Evolutionary conservation across 2,797 vertebrate species (phyloP).

Genomic region (Gobio occitaniae): DNA sequence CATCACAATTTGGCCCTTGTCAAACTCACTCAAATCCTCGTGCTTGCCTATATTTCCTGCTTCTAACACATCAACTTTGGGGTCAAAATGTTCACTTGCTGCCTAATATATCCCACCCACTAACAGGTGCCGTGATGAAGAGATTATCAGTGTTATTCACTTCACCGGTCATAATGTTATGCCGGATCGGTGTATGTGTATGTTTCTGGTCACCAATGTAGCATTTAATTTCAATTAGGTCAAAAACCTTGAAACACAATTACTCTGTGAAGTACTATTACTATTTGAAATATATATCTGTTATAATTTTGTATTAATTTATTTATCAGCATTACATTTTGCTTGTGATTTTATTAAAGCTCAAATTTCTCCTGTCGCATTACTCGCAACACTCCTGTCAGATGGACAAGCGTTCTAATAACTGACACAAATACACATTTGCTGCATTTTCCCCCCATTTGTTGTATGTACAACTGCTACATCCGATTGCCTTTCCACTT

Average conservation of each 20-base stretch:
- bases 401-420: not conserved
- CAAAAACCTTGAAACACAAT: too few species aligned
- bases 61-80: too few species aligned
- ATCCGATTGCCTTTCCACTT: not conserved
- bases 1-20: too few species aligned
- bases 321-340: not conserved
- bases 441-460: not conserved
- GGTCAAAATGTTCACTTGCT: too few species aligned
- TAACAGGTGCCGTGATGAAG: too few species aligned
- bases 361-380: not conserved
- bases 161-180: too few species aligned
- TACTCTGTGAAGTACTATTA: too few species aligned
- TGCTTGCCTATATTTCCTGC: too few species aligned
- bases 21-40: too few species aligned
- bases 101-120: too few species aligned
- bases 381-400: not conserved
- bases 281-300: not conserved
- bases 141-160: too few species aligned
- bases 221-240: not conserved
- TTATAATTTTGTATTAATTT: not conserved
- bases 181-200: too few species aligned
- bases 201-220: not conserved
- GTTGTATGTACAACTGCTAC: not conserved
- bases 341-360: not conserved
- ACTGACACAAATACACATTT: not conserved